Evolutionary conservation across 2,113 vertebrate genomes (phyloP), one percentile per base, ranked within the genome.

Genomic region (Myrmecophaga tridactyla): DNA sequence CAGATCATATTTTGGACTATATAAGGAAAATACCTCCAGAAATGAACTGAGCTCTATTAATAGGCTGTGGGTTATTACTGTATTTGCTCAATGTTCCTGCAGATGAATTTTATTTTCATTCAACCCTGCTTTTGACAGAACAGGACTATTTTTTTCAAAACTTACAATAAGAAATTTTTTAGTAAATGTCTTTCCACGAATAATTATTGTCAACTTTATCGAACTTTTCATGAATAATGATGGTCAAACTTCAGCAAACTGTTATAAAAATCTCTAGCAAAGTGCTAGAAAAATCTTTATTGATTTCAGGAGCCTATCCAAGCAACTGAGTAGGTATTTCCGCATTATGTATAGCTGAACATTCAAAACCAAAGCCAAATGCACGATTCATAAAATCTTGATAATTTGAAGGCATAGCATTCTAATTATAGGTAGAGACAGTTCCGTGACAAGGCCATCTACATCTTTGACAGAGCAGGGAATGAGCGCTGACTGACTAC

Each of bases 101-200:
- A 67, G 48, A 73, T 84, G 13, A 81, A 63, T 94, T 97, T 80
- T 60, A 92, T 85, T 96, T 92, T 90, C 31, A 53, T 25, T 83
- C 9, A 90, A 29, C 76, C 46, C 34, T 46, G 51, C 36, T 91
- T 93, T 95, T 92, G 75, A 27, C 51, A 90, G 53, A 92, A 72
- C 63, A 41, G 23, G 21, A 48, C 62, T 77, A 18, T 70, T 82
- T 86, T 86, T 73, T n/a, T 89, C 77, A 84, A 85, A 84, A 11
- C 51, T 96, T 85, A 80, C 60, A 48, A 60, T n/a, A 43, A 72
- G 43, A 23, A 89, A 86, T 91, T 95, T n/a, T 73, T 93, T 41
- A 96, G 75, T 76, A 63, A 94, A 51, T 77, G 18, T 86, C 51
- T 67, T 92, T 48, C n/a, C 27, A 51, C 58, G 56, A 63, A 93